Percentiles rank a stretch among this genome's conserved stretches.
Conservation (phyloP, 2,797 vertebrate species). For the Eulemur mongoz region DNA sequence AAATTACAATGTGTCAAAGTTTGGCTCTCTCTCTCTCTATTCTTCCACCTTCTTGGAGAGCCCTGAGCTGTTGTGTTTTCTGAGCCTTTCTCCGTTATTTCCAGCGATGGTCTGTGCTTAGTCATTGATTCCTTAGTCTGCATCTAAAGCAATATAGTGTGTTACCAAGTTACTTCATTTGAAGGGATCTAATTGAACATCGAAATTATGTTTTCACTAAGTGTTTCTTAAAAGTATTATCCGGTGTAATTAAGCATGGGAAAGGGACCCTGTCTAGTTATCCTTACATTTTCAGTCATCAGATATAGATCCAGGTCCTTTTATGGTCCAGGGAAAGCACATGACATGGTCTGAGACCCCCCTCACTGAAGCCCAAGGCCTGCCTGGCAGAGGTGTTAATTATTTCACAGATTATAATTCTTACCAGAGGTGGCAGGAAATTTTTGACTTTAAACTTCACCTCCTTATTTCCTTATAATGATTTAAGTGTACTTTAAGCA, state of each 20-base stretch:
- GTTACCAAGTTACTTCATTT: not conserved
- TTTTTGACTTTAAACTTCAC: not conserved
- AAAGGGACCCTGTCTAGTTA: not conserved
- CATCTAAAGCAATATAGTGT: not conserved
- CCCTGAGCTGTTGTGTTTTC: not conserved
- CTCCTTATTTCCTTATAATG: not conserved
- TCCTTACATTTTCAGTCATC: not conserved
- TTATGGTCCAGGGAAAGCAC: not conserved
- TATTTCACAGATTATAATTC: not conserved
- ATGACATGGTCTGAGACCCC: not conserved
- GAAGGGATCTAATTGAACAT: not conserved
- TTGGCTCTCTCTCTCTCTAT: not conserved
- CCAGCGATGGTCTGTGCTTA: not conserved
- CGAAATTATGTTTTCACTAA: constrained; percentile 38
- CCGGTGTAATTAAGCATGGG: not conserved
- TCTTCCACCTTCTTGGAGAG: not conserved
- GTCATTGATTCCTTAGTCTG: not conserved
- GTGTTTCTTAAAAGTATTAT: not conserved
- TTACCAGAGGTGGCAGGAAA: not conserved
- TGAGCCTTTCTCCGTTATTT: not conserved
- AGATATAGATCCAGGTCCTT: not conserved
- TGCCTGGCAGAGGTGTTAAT: not conserved
- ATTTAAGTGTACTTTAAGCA: not conserved
- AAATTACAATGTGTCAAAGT: not conserved
- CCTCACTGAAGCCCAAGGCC: not conserved